phyloP scores from a whole-genome alignment of 2,113 vertebrate species.

The Ancistrus triradiatus region DNA sequence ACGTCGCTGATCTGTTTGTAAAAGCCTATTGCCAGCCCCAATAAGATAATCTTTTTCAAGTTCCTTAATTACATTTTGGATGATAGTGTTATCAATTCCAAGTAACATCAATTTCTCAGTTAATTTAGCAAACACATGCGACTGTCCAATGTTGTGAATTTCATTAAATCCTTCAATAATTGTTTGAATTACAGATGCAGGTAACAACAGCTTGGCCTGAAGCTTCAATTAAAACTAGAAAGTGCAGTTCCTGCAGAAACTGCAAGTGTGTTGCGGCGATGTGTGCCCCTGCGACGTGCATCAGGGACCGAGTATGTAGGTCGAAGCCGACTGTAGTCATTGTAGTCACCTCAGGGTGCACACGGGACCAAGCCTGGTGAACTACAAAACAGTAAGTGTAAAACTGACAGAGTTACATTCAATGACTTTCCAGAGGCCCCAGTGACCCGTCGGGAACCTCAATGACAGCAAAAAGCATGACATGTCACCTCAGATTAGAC shows the following conservation, averaged over 20 bases:
- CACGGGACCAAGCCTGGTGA: background rate
- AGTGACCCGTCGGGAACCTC: too few species aligned
- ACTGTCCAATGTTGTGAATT: slow-evolving; percentile 2
- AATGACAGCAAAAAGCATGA: too few species aligned
- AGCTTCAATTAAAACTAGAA: background rate
- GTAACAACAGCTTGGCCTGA: slow-evolving; percentile 5
- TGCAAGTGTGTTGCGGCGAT: too few species aligned
- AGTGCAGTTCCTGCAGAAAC: background rate
- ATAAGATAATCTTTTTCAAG: background rate
- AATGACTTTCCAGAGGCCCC: too few species aligned
- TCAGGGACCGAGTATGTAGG: too few species aligned
- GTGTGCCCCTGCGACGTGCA: too few species aligned
- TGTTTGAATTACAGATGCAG: slow-evolving; percentile 3
- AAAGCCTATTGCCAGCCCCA: background rate
- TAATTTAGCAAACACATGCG: background rate
- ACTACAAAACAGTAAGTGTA: too few species aligned
- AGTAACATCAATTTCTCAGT: slow-evolving; percentile 1
- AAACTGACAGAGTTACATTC: too few species aligned
- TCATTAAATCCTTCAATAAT: slow-evolving; percentile 3
- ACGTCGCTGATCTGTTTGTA: background rate
- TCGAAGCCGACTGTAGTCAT: too few species aligned
- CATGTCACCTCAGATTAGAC: too few species aligned
- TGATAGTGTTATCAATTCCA: background rate
- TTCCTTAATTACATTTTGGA: background rate
- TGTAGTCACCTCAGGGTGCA: background rate